Base-by-base conservation (phyloP, 2,797 vertebrate species). In the Melopsittacus undulatus region DNA sequence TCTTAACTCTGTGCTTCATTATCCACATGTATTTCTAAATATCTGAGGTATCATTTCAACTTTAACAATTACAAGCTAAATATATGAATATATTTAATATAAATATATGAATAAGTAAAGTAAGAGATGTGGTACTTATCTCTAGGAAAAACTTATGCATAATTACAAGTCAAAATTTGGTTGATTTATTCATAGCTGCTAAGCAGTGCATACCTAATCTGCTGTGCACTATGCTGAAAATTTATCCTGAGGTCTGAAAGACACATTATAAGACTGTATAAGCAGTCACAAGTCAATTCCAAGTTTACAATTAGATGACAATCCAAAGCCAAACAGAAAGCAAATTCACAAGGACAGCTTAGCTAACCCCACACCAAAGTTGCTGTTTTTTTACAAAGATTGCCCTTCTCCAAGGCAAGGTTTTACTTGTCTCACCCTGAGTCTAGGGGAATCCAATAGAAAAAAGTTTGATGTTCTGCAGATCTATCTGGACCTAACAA, bases 241-340 rank as follows among this genome's bases (percentile, higher is more conserved):
- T 62, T 59, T 42, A 36, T 61, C 87, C 52, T 42, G 27, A 91
- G 30, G 32, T 85, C 43, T 62, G 57, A 89, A 62, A 51, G 68
- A 42, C 22, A 59, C 48, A 19, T 76, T 87, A 13, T n/a, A 45
- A 87, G 43, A 73, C 13, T 77, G 10, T 43, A 27, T 38, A 69
- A 95, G 86, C 51, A 92, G 56, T 69, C 81, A 80, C 61, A 89
- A 93, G 48, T n/a, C 38, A 67, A 45, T 91, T 94, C 34, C 48
- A 74, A 70, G 29, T 76, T 91, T 91, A 40, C 49, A 77, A 24
- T 63, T 87, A 59, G 20, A 59, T 42, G 20, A 9, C 42, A 87
- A 45, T 83, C 43, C 17, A 87, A 77, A 85, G 57, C 18, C 49
- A 75, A 93, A 72, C 14, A 45, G 51, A 79, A 80, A 42, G 11